A percentile compares a stretch with the other conserved stretches of the same genome.
phyloP scores from a whole-genome alignment of 2,113 vertebrate species.

The Pachyramphus minor region DNA sequence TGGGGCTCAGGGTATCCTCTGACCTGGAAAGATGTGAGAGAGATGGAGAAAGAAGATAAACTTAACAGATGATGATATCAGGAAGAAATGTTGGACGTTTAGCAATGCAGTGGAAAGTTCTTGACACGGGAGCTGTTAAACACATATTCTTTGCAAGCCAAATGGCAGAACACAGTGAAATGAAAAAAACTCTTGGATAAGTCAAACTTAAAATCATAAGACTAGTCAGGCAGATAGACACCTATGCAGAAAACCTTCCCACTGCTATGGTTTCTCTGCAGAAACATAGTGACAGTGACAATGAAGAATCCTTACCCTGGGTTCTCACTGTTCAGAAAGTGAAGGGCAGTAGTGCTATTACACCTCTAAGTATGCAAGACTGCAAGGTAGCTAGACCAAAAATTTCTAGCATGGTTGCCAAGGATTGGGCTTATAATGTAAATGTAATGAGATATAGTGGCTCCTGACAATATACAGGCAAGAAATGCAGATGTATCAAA shows the following conservation, averaged over 20 bases:
- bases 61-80: slow-evolving; percentile 15
- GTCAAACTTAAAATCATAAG: slow-evolving; percentile 20
- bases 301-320: not conserved
- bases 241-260: not conserved
- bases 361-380: not conserved
- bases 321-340: not conserved
- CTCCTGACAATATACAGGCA: not conserved
- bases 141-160: slow-evolving; percentile 39
- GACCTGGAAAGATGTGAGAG: slow-evolving; percentile 74
- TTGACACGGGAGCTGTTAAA: slow-evolving; percentile 50
- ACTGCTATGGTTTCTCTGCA: not conserved
- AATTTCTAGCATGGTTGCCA: not conserved
- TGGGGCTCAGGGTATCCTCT: slow-evolving; percentile 85
- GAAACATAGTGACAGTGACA: not conserved
- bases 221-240: not conserved
- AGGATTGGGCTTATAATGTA: not conserved
- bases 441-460: not conserved
- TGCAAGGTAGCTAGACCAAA: not conserved
- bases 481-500: not conserved
- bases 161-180: slow-evolving; percentile 40
- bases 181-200: not conserved
- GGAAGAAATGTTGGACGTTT: slow-evolving; percentile 53
- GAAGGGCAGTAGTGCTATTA: not conserved
- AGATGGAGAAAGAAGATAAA: not conserved
- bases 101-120: slow-evolving; percentile 56